Evolutionary conservation across 2,113 vertebrate genomes (phyloP), one percentile per base, ranked within the genome.

Genomic region (Microcebus tavaratra): DNA sequence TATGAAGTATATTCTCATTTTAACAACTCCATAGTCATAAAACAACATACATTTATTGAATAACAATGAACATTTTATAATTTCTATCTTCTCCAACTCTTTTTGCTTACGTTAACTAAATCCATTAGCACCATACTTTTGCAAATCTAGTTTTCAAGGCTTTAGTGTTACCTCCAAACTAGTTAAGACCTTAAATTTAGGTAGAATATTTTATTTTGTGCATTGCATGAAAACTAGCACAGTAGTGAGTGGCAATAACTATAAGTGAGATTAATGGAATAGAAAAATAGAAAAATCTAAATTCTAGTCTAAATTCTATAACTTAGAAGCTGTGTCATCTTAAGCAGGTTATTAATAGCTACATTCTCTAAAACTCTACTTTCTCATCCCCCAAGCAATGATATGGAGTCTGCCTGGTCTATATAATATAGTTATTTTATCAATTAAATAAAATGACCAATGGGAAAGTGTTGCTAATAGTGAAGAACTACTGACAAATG

Each of bases 121-220:
- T 42, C 3, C 90, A 72, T 88, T 70, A 81, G 17, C 67, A 67
- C 7, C 78, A 21, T 21, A 68, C 31, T 91, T 65, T 81, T 57
- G 65, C 53, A 96, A 79, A 84, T 83, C 39, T 79, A 76, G 88
- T 94, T 81, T 53, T 78, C 6, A 42, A 88, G 5, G 6, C 12
- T 89, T 84, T 65, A 57, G 63, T 39, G 12, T 72, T 65, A 92
- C 42, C 55, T 72, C 4, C 23, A 93, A 89, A 91, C 5, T 48
- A 81, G 29, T 39, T 94, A 67, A 12, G 12, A 39, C 6, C 27
- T 90, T 59, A 48, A 59, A 23, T 70, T 48, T 95, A 80, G 92
- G 39, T 88, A 42, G 83, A 92, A 94, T 39, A 55, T 48, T 91
- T 85, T 59, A 75, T 59, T 93, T 90, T 70, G 11, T 14, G n/a